phyloP scores from a whole-genome alignment of 2,888 invertebrate genomes.

The Acronicta psi region DNA sequence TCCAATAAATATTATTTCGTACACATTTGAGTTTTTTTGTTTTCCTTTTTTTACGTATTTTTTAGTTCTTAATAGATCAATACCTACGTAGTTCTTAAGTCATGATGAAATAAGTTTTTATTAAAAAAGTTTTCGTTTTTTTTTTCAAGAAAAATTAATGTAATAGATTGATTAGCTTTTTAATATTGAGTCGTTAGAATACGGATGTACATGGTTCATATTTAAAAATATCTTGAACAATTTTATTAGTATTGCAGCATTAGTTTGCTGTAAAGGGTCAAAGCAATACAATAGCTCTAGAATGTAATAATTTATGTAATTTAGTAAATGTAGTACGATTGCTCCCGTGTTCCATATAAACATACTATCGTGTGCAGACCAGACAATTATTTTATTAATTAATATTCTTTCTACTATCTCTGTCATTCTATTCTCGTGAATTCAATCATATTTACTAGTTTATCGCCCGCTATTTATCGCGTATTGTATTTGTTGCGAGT shows the following conservation, averaged over 20 bases:
- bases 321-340: conserved; percentile 13
- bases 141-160: too few species aligned
- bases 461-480: too few species aligned
- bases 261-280: conserved; percentile 17
- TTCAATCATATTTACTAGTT: conserved; percentile 42
- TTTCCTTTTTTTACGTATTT: conserved; percentile 8
- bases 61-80: background rate
- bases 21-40: conserved; percentile 68
- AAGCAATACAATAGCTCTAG: conserved; percentile 38
- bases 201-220: conserved; percentile 29
- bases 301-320: conserved; percentile 11
- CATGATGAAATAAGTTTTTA: too few species aligned
- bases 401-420: conserved; percentile 29
- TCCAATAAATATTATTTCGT: conserved; percentile 84
- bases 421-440: conserved; percentile 50
- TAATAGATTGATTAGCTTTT: too few species aligned
- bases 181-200: conserved; percentile 1
- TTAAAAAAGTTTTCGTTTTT: too few species aligned
- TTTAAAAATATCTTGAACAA: conserved; percentile 18
- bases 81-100: too few species aligned
- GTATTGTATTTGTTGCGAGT: too few species aligned
- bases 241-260: conserved; percentile 1
- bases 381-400: background rate
- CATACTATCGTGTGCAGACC: background rate
- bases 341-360: conserved; percentile 37